Base-by-base conservation (phyloP, 37 sponge, comb jelly and placozoan species). In the Corticium candelabrum region DNA sequence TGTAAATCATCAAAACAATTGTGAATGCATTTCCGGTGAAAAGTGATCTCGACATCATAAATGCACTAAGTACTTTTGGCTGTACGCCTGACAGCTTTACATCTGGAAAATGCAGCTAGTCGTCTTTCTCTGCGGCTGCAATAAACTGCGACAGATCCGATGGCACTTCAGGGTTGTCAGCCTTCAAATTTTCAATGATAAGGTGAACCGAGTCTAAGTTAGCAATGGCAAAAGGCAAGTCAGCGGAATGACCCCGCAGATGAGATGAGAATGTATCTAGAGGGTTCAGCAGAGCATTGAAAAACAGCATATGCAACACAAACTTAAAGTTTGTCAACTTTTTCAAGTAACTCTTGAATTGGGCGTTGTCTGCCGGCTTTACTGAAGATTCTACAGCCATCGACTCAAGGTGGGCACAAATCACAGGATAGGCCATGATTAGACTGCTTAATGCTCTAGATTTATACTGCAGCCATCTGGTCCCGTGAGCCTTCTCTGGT, bases 241-340 rank as follows among this genome's bases (percentile, higher is more conserved):
- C 73, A 29, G 36, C 36, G 36, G 40, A 77, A 41, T 29, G 38
- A 80, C 76, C 69, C 76, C 76, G 81, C 39, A 80, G 76, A 50
- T 50, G 34, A 35, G 31, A 70, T 29, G 29, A 70, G 5, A 70
- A 32, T 29, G 33, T 15, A 29, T 7, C 73, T 7, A 70, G 36
- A 34, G 73, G 73, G 35, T 70, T 70, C 29, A 70, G 5, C 31
- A 70, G 36, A 38, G 79, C 34, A n/a, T 76, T 40, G 40, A 75
- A 80, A 77, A 80, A n/a, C n/a, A n/a, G n/a, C 77, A 77, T 77
- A 37, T 80, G 81, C 3, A 80, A 77, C 21, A 80, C 76, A 77
- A 80, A 80, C 76, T 80, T 80, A 77, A 77, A 80, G 76, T 7
- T 75, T 37, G 74, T 78, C 76, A 80, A 50, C 76, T 80, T 80